Base-by-base conservation (phyloP, 1,140 invertebrate species). In the Microplitis demolitor region DNA sequence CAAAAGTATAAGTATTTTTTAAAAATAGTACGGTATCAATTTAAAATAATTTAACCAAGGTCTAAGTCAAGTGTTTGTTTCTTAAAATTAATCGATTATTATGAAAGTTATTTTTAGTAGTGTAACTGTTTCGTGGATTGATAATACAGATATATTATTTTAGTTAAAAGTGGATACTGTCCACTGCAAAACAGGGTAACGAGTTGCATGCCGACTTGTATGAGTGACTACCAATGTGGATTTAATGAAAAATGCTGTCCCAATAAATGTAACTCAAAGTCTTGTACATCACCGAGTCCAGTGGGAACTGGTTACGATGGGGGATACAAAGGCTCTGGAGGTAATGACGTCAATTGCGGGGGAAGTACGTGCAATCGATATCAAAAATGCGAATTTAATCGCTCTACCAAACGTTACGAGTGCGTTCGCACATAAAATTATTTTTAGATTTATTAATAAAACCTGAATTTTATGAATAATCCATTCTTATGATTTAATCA, bases 371-470 rank as follows among this genome's bases (percentile, higher is more conserved):
- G 92, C 76, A 89, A 86, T 77, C 77, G 88, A 4, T 90, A 88
- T 77, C 90, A 93, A 83, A 92, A 91, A 70, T 93, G 92, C 79
- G 88, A 90, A 77, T 83, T 88, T 60, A 92, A 93, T 80, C 88
- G 87, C 45, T 82, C 80, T 71, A 91, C 91, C 9, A 93, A 92
- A 81, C 87, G 90, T 11, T 88, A 90, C 79, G 92, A 91, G 82
- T 93, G 92, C 74, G 88, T 90, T 64, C 53, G 91, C 24, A 82
- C 89, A 67, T 91, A 87, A 86, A 77, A 39, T 13, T n/a, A 56
- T 56, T 45, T 45, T 45, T 45, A 9, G 8, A 45, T 3, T 45
- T 6, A 9, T 45, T 2, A 9, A 45, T 45, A 9, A 45, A 45
- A 45, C 11, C 11, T 6, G 24, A 24, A 24, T 24, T 24, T 24